Percentiles rank a stretch among this genome's conserved stretches.
phyloP scores from a whole-genome alignment of 2,797 vertebrate genomes.

The Acomys russatus region DNA sequence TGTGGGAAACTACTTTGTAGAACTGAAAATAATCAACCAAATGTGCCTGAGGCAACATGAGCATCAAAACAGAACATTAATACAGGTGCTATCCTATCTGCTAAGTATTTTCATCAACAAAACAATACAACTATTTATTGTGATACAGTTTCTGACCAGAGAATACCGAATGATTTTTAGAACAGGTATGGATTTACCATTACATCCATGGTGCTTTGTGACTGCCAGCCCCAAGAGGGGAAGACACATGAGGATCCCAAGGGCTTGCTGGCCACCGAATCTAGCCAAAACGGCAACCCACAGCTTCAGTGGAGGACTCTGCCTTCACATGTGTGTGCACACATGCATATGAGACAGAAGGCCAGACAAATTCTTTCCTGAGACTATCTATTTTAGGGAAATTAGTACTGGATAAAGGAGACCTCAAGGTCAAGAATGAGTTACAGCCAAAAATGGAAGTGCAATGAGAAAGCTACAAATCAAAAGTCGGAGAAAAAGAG shows the following conservation, averaged over 20 bases:
- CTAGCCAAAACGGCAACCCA: not conserved
- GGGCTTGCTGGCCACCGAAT: fast-evolving
- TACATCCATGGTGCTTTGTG: not conserved
- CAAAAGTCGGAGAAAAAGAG: not conserved
- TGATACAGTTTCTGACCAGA: not conserved
- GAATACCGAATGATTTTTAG: constrained; percentile 21
- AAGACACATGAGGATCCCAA: not conserved
- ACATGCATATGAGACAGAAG: not conserved
- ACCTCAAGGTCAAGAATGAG: not conserved
- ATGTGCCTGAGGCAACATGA: not conserved
- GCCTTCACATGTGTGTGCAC: too few species aligned
- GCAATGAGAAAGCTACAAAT: not conserved
- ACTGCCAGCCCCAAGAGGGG: not conserved
- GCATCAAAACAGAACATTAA: not conserved
- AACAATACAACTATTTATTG: not conserved
- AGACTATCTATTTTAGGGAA: not conserved
- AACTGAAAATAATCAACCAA: not conserved
- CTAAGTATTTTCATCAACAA: not conserved
- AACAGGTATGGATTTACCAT: not conserved
- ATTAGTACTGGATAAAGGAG: not conserved
- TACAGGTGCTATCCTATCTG: constrained; percentile 3
- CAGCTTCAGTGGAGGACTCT: not conserved
- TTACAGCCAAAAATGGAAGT: not conserved
- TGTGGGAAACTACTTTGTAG: not conserved
- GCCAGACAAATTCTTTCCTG: not conserved